Base-by-base conservation (phyloP, 2,888 invertebrate genomes). In the Drosophila mulleri region DNA sequence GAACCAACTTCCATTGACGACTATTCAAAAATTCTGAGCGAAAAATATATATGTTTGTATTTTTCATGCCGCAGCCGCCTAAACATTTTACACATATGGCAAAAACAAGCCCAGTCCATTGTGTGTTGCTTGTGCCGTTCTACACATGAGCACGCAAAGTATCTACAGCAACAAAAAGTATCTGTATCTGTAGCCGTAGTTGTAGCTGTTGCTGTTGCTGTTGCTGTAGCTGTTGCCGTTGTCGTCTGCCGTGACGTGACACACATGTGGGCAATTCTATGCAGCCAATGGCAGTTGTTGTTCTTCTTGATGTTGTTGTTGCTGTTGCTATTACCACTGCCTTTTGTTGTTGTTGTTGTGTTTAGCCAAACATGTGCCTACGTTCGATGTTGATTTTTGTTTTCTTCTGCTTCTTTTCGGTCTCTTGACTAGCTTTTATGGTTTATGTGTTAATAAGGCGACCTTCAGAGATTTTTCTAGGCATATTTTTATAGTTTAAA, bases 221-320 rank as follows among this genome's bases (percentile, higher is more conserved):
- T 45, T 1, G 45, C 54, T 57, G 59, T 66, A 56, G 73, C 71
- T 60, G 52, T 74, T 80, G 88, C 71, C 67, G 82, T 73, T 86
- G 83, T 83, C 84, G 87, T 84, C 84, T 88, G 89, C 84, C 76
- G 72, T 83, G 81, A 87, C 83, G 87, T 86, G 88, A 87, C 89
- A 87, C 88, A 88, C 84, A 87, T 87, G 87, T 87, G 87, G 84
- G 87, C 89, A 76, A 83, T 86, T 82, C 88, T 88, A 78, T 83
- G 78, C 86, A 88, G 70, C 57, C 79, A 68, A 53, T 67, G 47
- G 72, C 64, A 58, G 69, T 78, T 65, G 59, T 60, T 72, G 57
- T 74, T 66, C 45, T 52, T 72, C 57, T 67, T 59, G 61, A 47
- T 60, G 62, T 70, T 73, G 67, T 76, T 64, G 58, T 59, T 61